Conservation (phyloP, 30 jellyfish, hydroid and myxozoan genomes). For the Mastigias papua region DNA sequence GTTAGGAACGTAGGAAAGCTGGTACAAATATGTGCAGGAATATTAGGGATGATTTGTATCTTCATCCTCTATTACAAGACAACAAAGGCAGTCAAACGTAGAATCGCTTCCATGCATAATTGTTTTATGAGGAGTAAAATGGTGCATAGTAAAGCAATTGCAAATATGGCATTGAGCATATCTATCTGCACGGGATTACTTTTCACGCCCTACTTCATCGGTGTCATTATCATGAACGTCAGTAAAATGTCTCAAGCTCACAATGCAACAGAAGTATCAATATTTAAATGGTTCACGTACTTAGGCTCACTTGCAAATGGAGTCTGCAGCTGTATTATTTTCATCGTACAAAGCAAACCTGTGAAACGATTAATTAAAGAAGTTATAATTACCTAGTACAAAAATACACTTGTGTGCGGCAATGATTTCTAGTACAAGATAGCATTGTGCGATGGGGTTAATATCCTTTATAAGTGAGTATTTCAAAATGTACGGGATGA, state of each 20-base stretch:
- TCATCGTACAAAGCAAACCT: not conserved
- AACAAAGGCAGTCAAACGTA: conserved; percentile 2
- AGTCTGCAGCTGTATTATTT: not conserved
- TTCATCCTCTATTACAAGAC: conserved; percentile 23
- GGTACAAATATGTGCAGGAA: not conserved
- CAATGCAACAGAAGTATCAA: not conserved
- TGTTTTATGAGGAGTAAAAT: not conserved
- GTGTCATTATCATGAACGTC: not conserved
- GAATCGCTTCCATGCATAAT: not conserved
- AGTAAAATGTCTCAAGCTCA: not conserved
- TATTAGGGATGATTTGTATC: not conserved
- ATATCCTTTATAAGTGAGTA: too few species aligned
- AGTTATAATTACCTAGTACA: too few species aligned
- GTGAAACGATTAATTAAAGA: not conserved
- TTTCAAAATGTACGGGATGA: too few species aligned
- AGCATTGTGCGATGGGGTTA: too few species aligned
- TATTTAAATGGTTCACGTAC: not conserved
- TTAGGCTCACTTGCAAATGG: not conserved
- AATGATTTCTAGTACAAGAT: too few species aligned
- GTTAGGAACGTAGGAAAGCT: not conserved
- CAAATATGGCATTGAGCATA: not conserved
- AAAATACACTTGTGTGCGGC: too few species aligned
- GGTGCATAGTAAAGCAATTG: not conserved
- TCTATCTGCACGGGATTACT: not conserved
- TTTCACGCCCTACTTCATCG: not conserved